These are phyloP conservation scores for Keiferia lycopersicella DNA, from an alignment of 2,888 invertebrate species.

Conservation along the genomic window DNA sequence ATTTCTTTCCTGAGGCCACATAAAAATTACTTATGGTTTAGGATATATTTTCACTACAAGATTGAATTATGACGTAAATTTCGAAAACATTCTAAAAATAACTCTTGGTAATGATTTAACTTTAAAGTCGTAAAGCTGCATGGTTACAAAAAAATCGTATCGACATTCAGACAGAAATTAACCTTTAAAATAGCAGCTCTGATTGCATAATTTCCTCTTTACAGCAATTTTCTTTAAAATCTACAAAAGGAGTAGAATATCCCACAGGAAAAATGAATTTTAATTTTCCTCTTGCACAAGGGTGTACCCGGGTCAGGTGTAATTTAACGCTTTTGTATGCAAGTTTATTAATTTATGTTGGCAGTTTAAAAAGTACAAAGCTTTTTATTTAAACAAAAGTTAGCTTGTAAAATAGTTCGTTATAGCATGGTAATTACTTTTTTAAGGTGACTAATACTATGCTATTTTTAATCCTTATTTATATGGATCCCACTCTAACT, in stretches of 20 bases:
- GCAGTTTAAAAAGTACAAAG: conserved; percentile 19
- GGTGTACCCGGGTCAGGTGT: conserved; percentile 4
- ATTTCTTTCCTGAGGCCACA: too few species aligned
- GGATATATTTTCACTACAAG: too few species aligned
- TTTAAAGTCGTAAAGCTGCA: too few species aligned
- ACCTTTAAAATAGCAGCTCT: neutral
- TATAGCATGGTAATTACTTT: neutral
- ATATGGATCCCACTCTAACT: too few species aligned
- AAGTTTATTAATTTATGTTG: conserved; percentile 23
- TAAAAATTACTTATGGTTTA: too few species aligned
- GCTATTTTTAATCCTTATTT: too few species aligned
- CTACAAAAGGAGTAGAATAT: conserved; percentile 5
- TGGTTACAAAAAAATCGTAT: too few species aligned
- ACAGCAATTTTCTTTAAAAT: neutral
- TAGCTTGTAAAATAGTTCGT: neutral
- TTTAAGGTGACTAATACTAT: neutral
- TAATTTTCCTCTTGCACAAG: conserved; percentile 21
- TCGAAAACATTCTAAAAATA: too few species aligned
- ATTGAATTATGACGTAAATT: too few species aligned
- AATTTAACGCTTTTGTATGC: conserved; percentile 15
- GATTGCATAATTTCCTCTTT: neutral
- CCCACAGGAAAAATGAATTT: conserved; percentile 22
- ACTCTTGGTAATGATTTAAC: too few species aligned
- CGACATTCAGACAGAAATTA: neutral
- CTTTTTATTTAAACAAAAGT: neutral